Evolutionary conservation across 2,113 vertebrate species (phyloP).

Genomic region (Corapipo altera): DNA sequence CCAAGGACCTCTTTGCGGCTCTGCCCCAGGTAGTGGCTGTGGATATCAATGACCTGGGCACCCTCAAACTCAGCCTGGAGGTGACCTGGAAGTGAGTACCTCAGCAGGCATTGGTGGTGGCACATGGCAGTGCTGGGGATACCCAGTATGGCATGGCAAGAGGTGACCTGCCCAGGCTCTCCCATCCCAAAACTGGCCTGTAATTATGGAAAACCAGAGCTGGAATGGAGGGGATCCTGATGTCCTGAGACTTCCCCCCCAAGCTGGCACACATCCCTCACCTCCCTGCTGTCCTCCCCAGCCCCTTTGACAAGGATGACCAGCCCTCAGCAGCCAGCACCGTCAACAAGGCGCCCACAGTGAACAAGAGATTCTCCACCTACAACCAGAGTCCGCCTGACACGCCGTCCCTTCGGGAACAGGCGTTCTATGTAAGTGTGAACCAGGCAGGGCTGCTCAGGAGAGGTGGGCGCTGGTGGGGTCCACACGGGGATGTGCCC

Average conservation of each 20-base stretch:
- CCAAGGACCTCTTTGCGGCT: slow-evolving; percentile 92
- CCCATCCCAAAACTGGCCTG: background rate
- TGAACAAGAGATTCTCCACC: slow-evolving; percentile 92
- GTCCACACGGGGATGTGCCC: background rate
- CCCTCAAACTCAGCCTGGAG: slow-evolving; percentile 95
- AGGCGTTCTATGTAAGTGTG: slow-evolving; percentile 96
- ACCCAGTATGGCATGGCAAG: background rate
- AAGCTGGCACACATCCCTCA: background rate
- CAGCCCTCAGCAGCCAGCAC: slow-evolving; percentile 82
- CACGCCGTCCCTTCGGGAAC: slow-evolving; percentile 90
- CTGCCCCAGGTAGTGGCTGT: slow-evolving; percentile 93
- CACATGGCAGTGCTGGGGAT: background rate
- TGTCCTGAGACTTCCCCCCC: fast-evolving
- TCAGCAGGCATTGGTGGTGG: background rate
- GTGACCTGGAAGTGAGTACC: slow-evolving; percentile 93
- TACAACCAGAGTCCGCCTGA: slow-evolving; percentile 94
- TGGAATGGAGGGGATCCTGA: background rate
- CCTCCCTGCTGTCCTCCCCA: slow-evolving; percentile 30
- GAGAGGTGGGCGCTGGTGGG: background rate
- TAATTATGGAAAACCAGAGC: background rate
- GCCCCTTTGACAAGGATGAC: slow-evolving; percentile 97
- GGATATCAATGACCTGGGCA: slow-evolving; percentile 96
- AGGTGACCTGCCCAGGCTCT: background rate
- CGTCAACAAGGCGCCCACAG: slow-evolving; percentile 87
- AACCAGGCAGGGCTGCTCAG: background rate